Percentiles rank a stretch among this genome's conserved stretches.
These are phyloP conservation scores for Prolemur simus DNA, from an alignment of 2,113 vertebrate genomes.

Conservation along the genomic window DNA sequence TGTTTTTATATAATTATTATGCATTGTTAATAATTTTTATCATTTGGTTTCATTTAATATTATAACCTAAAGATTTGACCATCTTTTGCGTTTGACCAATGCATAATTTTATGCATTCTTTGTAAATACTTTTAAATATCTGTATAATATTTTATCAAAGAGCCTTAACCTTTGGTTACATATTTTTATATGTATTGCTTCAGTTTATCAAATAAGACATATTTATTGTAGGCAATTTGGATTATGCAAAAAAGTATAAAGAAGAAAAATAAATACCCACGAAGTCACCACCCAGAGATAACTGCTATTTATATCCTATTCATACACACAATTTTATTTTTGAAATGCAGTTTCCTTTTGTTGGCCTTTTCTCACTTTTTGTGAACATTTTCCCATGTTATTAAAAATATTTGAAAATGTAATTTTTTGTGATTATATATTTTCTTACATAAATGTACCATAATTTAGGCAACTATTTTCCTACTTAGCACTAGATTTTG, in stretches of 20 bases:
- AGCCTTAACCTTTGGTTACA: neutral
- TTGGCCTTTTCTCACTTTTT: slow-evolving; percentile 9
- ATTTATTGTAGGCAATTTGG: neutral
- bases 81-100: too few species aligned
- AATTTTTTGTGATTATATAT: neutral
- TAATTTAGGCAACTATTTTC: neutral
- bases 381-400: neutral
- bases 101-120: neutral
- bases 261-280: neutral
- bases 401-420: slow-evolving; percentile 19
- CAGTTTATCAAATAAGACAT: slow-evolving; percentile 34
- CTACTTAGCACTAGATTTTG: neutral
- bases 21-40: slow-evolving; percentile 14
- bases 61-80: slow-evolving; percentile 26
- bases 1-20: slow-evolving; percentile 31
- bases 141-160: neutral
- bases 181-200: slow-evolving; percentile 2
- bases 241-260: neutral
- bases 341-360: neutral
- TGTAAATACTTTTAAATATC: slow-evolving; percentile 37
- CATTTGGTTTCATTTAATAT: slow-evolving; percentile 40
- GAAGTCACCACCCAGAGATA: neutral
- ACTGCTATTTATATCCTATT: neutral
- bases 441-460: neutral
- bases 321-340: neutral